These are phyloP conservation scores for Araneus ventricosus DNA, from an alignment of 1,140 invertebrate genomes.

Conservation along the genomic window DNA sequence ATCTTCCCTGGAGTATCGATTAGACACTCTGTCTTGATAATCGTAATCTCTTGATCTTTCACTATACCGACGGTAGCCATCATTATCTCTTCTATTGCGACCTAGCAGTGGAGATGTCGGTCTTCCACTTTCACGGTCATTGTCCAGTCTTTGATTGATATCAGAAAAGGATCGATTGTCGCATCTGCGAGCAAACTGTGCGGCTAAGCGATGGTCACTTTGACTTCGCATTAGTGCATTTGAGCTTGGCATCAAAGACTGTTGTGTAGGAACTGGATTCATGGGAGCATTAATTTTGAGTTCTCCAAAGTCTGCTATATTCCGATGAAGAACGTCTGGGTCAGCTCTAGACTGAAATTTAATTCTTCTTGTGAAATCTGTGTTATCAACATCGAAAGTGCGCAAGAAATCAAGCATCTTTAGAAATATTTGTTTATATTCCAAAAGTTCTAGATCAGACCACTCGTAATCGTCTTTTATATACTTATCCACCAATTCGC, in stretches of 20 bases:
- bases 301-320: slow-evolving; percentile 92
- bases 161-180: slow-evolving; percentile 69
- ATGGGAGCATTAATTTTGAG: slow-evolving; percentile 84
- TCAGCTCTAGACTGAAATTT: slow-evolving; percentile 92
- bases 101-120: slow-evolving; percentile 62
- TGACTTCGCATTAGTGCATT: slow-evolving; percentile 91
- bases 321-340: slow-evolving; percentile 92
- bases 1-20: slow-evolving; percentile 65
- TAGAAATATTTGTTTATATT: slow-evolving; percentile 95
- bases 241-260: slow-evolving; percentile 63
- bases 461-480: slow-evolving; percentile 87
- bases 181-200: slow-evolving; percentile 62
- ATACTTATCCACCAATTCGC: slow-evolving; percentile 96
- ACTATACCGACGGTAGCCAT: slow-evolving; percentile 60
- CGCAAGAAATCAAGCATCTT: slow-evolving; percentile 94
- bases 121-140: slow-evolving; percentile 50
- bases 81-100: slow-evolving; percentile 18
- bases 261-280: slow-evolving; percentile 63
- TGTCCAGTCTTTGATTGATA: slow-evolving; percentile 52
- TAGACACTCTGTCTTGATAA: slow-evolving; percentile 81
- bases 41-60: slow-evolving; percentile 71
- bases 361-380: slow-evolving; percentile 90
- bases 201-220: slow-evolving; percentile 93
- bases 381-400: slow-evolving; percentile 94
- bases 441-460: slow-evolving; percentile 85